A percentile compares a stretch with the other conserved stretches of the same genome.
Evolutionary conservation across 2,113 vertebrate species (phyloP).

Genomic region (Psittacara wagleri): DNA sequence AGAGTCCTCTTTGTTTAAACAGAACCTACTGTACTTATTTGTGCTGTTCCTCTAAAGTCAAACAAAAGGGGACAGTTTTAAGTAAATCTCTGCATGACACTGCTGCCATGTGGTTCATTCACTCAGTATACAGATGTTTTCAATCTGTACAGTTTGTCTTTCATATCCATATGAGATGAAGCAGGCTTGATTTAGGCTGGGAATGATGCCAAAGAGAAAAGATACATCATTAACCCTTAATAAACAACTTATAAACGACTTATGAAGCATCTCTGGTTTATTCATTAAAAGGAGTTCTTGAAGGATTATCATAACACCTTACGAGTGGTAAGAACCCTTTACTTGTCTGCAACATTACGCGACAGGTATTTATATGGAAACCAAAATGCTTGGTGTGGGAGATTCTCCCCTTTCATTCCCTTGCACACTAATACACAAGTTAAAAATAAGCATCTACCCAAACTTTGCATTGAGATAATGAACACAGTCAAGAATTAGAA

Average conservation of each 20-base stretch:
- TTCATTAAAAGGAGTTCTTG: conserved; percentile 36
- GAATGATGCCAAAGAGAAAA: conserved; percentile 82
- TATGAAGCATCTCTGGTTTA: not conserved
- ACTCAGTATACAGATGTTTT: conserved; percentile 84
- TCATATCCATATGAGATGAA: conserved; percentile 81
- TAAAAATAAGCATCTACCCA: conserved; percentile 1
- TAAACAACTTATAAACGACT: conserved; percentile 41
- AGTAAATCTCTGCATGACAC: conserved; percentile 75
- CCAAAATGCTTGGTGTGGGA: not conserved
- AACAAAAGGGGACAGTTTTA: conserved; percentile 76
- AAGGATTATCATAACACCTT: conserved; percentile 43
- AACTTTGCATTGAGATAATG: not conserved
- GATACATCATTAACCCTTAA: conserved; percentile 83
- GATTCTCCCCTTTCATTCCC: not conserved
- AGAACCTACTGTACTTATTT: conserved; percentile 83
- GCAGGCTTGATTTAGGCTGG: conserved; percentile 83
- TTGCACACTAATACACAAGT: not conserved
- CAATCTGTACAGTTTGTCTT: conserved; percentile 84
- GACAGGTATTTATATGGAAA: not conserved
- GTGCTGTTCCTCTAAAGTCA: conserved; percentile 74
- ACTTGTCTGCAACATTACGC: not conserved
- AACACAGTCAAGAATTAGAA: not conserved
- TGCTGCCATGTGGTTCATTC: conserved; percentile 74
- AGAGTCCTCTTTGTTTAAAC: conserved; percentile 78
- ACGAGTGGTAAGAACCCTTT: not conserved